Evolutionary conservation across 2,797 vertebrate genomes (phyloP).

Genomic region (Gymnothorax reevesii): DNA sequence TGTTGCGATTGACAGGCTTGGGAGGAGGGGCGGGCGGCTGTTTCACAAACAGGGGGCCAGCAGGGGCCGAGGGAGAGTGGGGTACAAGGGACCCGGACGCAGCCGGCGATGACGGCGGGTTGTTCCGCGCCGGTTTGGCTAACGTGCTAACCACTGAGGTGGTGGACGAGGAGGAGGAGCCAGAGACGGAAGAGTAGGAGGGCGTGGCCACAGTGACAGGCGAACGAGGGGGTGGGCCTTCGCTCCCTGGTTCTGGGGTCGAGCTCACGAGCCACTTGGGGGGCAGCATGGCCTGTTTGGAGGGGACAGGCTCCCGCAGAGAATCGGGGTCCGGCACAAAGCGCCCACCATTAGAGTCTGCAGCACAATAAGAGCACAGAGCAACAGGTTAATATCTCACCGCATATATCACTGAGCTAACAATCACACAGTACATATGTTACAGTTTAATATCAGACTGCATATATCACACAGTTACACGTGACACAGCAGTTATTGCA

Average conservation of each 20-base stretch:
- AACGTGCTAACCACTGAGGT: conserved; percentile 58
- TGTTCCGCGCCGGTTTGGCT: conserved; percentile 74
- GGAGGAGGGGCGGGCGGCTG: conserved; percentile 92
- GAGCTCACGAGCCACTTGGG: conserved; percentile 86
- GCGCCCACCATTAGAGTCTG: conserved; percentile 80
- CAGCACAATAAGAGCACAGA: conserved; percentile 10
- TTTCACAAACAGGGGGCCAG: conserved; percentile 70
- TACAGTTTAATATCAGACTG: too few relatives aligned
- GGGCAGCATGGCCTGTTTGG: conserved; percentile 83
- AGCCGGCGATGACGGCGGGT: conserved; percentile 61
- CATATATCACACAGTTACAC: too few relatives aligned
- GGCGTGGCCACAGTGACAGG: conserved; percentile 61
- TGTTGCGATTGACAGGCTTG: conserved; percentile 89
- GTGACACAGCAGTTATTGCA: too few relatives aligned
- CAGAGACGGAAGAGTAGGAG: conserved; percentile 61
- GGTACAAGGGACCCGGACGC: conserved; percentile 24
- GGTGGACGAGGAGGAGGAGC: conserved; percentile 45
- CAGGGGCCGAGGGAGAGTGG: conserved; percentile 30
- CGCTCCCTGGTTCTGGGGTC: conserved; percentile 70
- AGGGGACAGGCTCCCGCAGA: conserved; percentile 69
- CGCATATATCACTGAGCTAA: neutral
- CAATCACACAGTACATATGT: neutral
- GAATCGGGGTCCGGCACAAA: conserved; percentile 73
- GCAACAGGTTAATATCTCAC: neutral
- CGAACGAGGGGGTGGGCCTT: conserved; percentile 61